Evolutionary conservation across 1,140 invertebrate genomes (phyloP), one percentile per base, ranked within the genome.

Genomic region (Meloidogyne floridensis): DNA sequence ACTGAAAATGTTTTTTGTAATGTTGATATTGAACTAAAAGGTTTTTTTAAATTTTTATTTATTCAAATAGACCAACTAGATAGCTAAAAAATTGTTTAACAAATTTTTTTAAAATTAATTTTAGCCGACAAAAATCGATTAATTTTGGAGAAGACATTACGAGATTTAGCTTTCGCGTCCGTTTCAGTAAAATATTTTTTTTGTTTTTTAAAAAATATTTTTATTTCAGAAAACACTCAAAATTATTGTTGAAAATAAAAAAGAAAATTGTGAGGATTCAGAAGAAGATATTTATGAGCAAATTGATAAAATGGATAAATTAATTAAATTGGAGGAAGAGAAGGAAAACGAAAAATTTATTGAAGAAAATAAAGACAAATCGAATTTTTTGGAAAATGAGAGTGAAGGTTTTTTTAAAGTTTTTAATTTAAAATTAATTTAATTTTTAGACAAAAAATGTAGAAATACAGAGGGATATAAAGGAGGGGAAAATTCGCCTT

Each of bases 241-340:
- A 65, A 72, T 10, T 7, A 18, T 18, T 42, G 9, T 32, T 69
- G 65, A 79, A 71, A 5, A 43, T 43, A 56, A 42, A 43, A 42
- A 71, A 6, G 77, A 79, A 43, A 13, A 15, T 72, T 32, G 2
- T n/a, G 59, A 65, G 2, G 56, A 59, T 59, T 15, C 13, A 15
- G 75, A 76, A 43, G 75, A 76, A 43, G 75, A 77, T n/a, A 42
- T 79, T 79, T 79, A 13, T 72, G 65, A 79, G 20, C 56, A 79
- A 79, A 79, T 79, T 13, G 77, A 79, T 72, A 47, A 18, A 43
- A 79, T 79, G 77, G 77, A 54, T 20, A 72, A 69, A 74, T 51
- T 74, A 51, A 74, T 74, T 7, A 47, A 54, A 74, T 15, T 54
- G 20, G 72, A 74, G n/a, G 72, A 74, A 54, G 72, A 74, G 20